phyloP scores from a whole-genome alignment of 2,888 invertebrate genomes.

The Netelia fuscicornis region DNA sequence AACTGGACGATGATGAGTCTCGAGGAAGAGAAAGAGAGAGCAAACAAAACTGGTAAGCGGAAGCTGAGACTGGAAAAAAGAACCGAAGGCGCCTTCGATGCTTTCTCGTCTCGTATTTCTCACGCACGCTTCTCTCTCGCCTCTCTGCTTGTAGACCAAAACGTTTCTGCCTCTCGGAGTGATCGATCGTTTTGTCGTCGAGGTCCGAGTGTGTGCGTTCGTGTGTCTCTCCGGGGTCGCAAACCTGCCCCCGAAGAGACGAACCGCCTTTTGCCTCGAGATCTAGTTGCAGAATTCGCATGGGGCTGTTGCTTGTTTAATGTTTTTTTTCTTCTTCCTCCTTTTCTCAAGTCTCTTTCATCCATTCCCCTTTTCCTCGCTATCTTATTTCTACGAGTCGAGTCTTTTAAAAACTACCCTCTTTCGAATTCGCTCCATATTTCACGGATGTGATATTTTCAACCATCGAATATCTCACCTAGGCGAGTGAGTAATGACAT shows the following conservation, averaged over 20 bases:
- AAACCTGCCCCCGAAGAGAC: slow-evolving; percentile 63
- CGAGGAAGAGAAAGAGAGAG: slow-evolving; percentile 21
- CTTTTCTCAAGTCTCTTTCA: slow-evolving; percentile 66
- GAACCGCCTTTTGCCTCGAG: slow-evolving; percentile 49
- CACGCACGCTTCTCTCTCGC: slow-evolving; percentile 79
- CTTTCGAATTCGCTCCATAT: slow-evolving; percentile 76
- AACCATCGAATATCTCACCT: slow-evolving; percentile 70
- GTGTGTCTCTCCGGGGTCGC: slow-evolving; percentile 57
- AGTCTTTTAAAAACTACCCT: slow-evolving; percentile 68
- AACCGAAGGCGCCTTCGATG: slow-evolving; percentile 64
- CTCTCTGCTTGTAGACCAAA: slow-evolving; percentile 72
- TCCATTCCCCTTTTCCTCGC: slow-evolving; percentile 61
- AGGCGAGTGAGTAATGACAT: slow-evolving; percentile 76
- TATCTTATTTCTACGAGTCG: slow-evolving; percentile 67
- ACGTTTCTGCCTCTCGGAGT: slow-evolving; percentile 63
- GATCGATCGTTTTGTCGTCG: slow-evolving; percentile 67
- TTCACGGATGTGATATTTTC: slow-evolving; percentile 78
- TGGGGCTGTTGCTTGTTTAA: slow-evolving; percentile 66
- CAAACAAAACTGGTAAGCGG: slow-evolving; percentile 41
- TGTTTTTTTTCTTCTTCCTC: slow-evolving; percentile 64
- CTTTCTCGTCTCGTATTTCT: slow-evolving; percentile 79
- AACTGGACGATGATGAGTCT: slow-evolving; percentile 20
- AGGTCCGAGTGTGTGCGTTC: slow-evolving; percentile 41
- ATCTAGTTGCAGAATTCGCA: slow-evolving; percentile 64
- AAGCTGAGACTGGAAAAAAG: slow-evolving; percentile 32